These are phyloP conservation scores for Cantharis lateralis DNA, from an alignment of 2,888 invertebrate genomes.

Conservation along the genomic window DNA sequence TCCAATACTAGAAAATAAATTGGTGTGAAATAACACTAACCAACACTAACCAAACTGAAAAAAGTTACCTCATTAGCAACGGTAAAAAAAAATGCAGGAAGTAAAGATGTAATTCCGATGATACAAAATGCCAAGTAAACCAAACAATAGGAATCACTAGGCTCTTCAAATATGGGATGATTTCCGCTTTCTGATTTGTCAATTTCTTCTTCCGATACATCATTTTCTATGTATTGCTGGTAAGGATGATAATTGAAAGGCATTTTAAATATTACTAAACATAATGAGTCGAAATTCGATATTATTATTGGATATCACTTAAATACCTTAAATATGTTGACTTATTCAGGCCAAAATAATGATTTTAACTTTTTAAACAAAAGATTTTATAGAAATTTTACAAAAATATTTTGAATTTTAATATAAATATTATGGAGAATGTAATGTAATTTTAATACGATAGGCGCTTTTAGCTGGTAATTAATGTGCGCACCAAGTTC, in stretches of 20 bases:
- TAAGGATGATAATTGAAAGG: neutral
- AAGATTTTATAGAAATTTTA: neutral
- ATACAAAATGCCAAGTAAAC: slow-evolving; percentile 87
- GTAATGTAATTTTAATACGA: no score
- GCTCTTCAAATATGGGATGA: slow-evolving; percentile 42
- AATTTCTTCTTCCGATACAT: neutral
- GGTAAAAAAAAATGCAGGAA: slow-evolving; percentile 96
- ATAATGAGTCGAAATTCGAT: neutral
- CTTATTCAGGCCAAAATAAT: no score
- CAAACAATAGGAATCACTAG: slow-evolving; percentile 68
- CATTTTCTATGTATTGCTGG: neutral
- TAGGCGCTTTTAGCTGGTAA: no score
- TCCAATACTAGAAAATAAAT: slow-evolving; percentile 81
- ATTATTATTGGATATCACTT: no score
- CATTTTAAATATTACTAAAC: neutral
- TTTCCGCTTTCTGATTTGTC: neutral
- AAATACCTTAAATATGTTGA: no score
- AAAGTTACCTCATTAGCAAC: slow-evolving; percentile 88
- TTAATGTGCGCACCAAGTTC: no score
- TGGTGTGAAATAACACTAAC: slow-evolving; percentile 33
- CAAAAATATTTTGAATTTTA: neutral
- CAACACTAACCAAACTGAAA: slow-evolving; percentile 7
- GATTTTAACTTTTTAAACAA: neutral
- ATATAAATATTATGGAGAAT: neutral
- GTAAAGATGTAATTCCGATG: slow-evolving; percentile 85